Percentiles rank a stretch among this genome's conserved stretches.
phyloP scores from a whole-genome alignment of 2,888 invertebrate genomes.

The Xestobium rufovillosum region DNA sequence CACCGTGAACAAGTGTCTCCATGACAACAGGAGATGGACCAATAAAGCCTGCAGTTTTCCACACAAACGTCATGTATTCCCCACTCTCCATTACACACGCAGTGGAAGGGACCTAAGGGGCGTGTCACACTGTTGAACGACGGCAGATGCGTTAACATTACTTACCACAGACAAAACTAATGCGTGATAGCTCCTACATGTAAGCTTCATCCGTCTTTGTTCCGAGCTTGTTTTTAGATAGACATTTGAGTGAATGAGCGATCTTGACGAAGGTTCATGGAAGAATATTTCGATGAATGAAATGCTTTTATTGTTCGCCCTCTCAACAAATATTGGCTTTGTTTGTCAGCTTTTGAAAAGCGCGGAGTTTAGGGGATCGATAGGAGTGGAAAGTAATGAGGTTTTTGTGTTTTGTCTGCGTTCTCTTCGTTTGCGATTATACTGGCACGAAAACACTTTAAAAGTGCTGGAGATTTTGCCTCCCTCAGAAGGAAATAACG shows the following conservation, averaged over 20 bases:
- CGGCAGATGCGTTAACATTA: too few species aligned
- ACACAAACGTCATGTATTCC: constrained; percentile 24
- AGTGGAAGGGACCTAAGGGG: constrained; percentile 24
- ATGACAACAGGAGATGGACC: constrained; percentile 31
- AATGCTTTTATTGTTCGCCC: constrained; percentile 41
- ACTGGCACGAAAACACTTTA: constrained; percentile 2
- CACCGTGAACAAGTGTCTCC: constrained; percentile 21
- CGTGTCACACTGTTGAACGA: constrained; percentile 24
- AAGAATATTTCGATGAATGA: constrained; percentile 30
- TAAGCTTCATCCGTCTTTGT: too few species aligned
- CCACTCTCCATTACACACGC: constrained; percentile 16
- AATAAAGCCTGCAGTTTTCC: constrained; percentile 22
- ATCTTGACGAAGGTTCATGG: constrained; percentile 4
- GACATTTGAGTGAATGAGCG: too few species aligned
- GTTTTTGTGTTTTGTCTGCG: constrained; percentile 25
- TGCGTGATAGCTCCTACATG: too few species aligned
- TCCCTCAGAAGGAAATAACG: too few species aligned
- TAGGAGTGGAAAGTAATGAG: constrained; percentile 29
- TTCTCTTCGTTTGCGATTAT: background rate
- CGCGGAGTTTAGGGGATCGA: constrained; percentile 30
- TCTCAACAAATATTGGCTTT: constrained; percentile 42
- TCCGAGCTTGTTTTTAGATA: too few species aligned
- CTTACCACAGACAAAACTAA: too few species aligned
- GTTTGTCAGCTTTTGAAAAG: constrained; percentile 38
- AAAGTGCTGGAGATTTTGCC: background rate